phyloP scores from a whole-genome alignment of 1,140 invertebrate species.

The Drosophila kohkoa region DNA sequence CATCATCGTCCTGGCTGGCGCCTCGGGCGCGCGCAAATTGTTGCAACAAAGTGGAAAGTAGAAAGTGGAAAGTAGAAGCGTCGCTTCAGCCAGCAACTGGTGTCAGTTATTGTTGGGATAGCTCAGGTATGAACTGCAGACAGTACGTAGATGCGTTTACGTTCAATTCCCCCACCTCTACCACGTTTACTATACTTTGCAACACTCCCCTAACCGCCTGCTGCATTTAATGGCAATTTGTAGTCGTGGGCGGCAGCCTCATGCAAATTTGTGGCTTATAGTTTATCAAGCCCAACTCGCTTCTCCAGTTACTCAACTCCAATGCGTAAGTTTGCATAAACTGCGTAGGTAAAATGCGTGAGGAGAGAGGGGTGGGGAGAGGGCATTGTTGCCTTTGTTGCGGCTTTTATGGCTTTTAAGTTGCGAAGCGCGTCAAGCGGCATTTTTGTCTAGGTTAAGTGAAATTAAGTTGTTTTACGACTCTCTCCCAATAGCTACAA shows the following conservation, averaged over 20 bases:
- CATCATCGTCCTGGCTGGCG: slow-evolving; percentile 30
- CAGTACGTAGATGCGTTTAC: slow-evolving; percentile 29
- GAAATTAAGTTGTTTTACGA: slow-evolving; percentile 39
- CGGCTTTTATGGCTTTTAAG: slow-evolving; percentile 60
- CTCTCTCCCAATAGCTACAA: neutral
- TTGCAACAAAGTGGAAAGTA: slow-evolving; percentile 73
- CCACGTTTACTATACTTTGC: slow-evolving; percentile 10
- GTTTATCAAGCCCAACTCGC: slow-evolving; percentile 67
- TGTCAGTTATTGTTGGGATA: slow-evolving; percentile 77
- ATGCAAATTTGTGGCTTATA: slow-evolving; percentile 82
- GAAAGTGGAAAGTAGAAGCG: slow-evolving; percentile 54
- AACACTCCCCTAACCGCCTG: slow-evolving; percentile 45
- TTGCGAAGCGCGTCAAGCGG: slow-evolving; percentile 52
- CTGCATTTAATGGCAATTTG: slow-evolving; percentile 80
- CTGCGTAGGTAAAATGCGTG: slow-evolving; percentile 54
- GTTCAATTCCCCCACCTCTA: neutral
- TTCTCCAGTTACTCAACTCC: neutral
- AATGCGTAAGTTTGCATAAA: slow-evolving; percentile 78
- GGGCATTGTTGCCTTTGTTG: slow-evolving; percentile 57
- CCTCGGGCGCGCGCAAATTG: slow-evolving; percentile 70
- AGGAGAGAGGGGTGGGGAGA: neutral
- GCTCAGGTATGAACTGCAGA: slow-evolving; percentile 48
- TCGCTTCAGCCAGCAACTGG: slow-evolving; percentile 61
- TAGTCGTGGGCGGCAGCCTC: slow-evolving; percentile 67
- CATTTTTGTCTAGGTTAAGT: slow-evolving; percentile 46